These are phyloP conservation scores for Isurus oxyrinchus DNA, from an alignment of 2,113 vertebrate genomes.

Conservation along the genomic window DNA sequence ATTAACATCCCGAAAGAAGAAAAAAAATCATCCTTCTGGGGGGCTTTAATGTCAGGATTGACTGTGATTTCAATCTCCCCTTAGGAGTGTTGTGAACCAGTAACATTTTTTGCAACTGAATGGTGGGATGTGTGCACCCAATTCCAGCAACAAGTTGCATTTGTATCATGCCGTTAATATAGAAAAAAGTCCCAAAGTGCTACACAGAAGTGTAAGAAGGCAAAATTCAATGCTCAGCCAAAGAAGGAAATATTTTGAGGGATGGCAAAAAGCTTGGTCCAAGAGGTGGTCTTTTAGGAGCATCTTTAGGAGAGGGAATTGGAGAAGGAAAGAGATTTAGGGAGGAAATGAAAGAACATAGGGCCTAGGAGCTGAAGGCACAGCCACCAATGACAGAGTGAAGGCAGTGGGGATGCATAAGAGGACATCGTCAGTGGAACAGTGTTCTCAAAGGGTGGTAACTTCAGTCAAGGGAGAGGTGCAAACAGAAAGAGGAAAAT, in stretches of 20 bases:
- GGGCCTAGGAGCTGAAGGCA: neutral
- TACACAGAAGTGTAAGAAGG: neutral
- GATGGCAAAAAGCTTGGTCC: neutral
- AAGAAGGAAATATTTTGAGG: neutral
- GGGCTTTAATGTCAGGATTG: neutral
- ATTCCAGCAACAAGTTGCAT: neutral
- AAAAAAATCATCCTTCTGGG: too few species aligned
- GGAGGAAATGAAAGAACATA: neutral
- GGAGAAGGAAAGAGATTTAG: neutral
- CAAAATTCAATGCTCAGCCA: neutral
- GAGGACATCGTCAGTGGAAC: neutral
- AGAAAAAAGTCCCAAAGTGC: neutral
- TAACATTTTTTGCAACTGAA: neutral
- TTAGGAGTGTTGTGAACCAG: neutral
- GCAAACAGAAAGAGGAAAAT: neutral
- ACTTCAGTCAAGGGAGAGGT: neutral
- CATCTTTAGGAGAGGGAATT: neutral
- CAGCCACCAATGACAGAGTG: neutral
- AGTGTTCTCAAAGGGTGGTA: neutral
- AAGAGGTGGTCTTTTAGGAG: neutral
- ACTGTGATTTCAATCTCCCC: neutral
- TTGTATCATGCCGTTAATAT: neutral
- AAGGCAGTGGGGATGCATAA: neutral
- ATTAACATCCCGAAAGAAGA: too few species aligned
- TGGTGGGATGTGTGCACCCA: neutral